Evolutionary conservation across 2,888 invertebrate species (phyloP).

Genomic region (Gortyna flavago): DNA sequence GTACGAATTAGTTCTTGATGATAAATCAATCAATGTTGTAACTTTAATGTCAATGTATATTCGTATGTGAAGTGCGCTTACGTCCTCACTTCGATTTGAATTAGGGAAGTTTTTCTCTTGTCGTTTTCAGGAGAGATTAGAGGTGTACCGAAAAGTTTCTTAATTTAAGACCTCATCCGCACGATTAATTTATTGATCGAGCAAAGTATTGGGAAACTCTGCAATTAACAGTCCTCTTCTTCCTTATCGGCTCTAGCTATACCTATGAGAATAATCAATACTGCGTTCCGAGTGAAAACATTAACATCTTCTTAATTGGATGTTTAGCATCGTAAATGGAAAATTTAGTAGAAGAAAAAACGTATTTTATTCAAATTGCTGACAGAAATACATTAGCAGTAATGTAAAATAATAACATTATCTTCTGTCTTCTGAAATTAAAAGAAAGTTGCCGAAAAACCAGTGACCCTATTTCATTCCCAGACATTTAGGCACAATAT

Average conservation of each 20-base stretch:
- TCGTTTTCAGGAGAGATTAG: not conserved
- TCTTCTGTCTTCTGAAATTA: conserved; percentile 20
- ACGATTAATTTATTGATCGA: conserved; percentile 40
- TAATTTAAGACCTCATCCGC: conserved; percentile 44
- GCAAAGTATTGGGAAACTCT: conserved; percentile 31
- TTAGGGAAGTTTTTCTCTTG: conserved; percentile 28
- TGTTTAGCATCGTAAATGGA: not conserved
- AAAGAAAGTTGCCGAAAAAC: conserved; percentile 20
- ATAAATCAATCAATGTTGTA: conserved; percentile 53
- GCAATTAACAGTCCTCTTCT: conserved; percentile 5
- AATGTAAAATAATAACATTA: conserved; percentile 19
- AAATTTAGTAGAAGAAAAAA: not conserved
- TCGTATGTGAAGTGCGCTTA: not conserved
- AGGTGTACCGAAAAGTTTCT: conserved; percentile 25
- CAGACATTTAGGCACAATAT: conserved; percentile 56
- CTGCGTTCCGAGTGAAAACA: not conserved
- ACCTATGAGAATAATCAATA: not conserved
- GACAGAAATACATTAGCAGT: conserved; percentile 12
- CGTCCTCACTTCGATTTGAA: conserved; percentile 9
- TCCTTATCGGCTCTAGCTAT: not conserved
- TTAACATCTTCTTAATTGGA: too few species aligned
- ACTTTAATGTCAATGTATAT: conserved; percentile 11
- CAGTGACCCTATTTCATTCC: conserved; percentile 54
- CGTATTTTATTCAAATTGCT: not conserved
- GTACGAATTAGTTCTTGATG: conserved; percentile 79